Evolutionary conservation across 1,140 invertebrate species (phyloP).

Genomic region (Atta colombica): DNA sequence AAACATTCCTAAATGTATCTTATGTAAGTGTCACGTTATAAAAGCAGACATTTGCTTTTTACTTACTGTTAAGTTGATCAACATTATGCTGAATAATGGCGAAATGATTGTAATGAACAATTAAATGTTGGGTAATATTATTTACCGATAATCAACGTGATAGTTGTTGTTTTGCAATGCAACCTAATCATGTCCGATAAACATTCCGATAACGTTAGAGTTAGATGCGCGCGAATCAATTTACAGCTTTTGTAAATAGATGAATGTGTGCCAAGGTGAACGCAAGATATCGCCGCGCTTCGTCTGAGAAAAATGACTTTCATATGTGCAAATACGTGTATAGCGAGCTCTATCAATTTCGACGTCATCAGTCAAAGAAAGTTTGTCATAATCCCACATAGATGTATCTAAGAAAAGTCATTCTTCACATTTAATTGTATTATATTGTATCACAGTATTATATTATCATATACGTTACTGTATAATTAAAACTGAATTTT

Average conservation of each 20-base stretch:
- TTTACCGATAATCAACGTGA: background rate
- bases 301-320: conserved; percentile 65
- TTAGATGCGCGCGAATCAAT: conserved; percentile 25
- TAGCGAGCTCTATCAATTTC: background rate
- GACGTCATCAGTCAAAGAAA: background rate
- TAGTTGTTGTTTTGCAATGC: background rate
- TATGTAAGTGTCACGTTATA: background rate
- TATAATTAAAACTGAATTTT: background rate
- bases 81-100: conserved; percentile 5
- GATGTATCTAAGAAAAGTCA: background rate
- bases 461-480: background rate
- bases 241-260: conserved; percentile 63
- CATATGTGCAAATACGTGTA: conserved; percentile 1
- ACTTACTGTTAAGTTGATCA: background rate
- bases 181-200: conserved; percentile 23
- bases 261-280: conserved; percentile 82
- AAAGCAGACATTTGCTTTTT: background rate
- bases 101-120: conserved; percentile 19
- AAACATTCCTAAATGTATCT: background rate
- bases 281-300: conserved; percentile 53
- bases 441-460: background rate
- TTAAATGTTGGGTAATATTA: conserved; percentile 39
- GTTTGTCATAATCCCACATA: background rate
- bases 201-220: background rate
- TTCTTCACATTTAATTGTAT: background rate